Evolutionary conservation across 2,113 vertebrate species (phyloP), one percentile per base, ranked within the genome.

Genomic region (Siniperca chuatsi): DNA sequence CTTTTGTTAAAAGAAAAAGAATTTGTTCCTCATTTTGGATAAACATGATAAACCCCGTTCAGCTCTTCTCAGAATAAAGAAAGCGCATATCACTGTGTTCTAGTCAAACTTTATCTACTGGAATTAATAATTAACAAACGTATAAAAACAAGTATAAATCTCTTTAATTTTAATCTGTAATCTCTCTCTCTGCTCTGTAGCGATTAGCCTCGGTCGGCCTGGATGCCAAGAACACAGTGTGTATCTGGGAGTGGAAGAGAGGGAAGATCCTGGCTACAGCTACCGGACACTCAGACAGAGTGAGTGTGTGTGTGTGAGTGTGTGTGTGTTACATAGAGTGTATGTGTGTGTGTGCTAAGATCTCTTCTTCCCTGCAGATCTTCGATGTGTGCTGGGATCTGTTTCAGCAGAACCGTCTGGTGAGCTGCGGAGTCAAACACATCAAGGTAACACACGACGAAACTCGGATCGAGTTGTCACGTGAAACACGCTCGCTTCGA

Each of bases 171-270:
- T 70, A 87, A 25, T 25, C 25, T 25, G 8, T 7, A 1, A 8
- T 61, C 54, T 60, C 64, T 69, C 46, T 40, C 60, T 20, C 75
- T 46, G 44, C 10, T 90, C 84, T 79, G 65, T 78, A 99, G 98
- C 95, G 96, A 54, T 94, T 99, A 82, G 97, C 97, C 25, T 99
- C 98, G 0, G 97, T 99, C 84, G 98, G 98, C 87, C 93, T 99
- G 78, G 98, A 99, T 94, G 97, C 98, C 95, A 99, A 98, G 94
- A 99, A 99, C 89, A 98, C 97, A 0, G 95, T 98, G 76, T 98
- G 97, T 81, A 95, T 99, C 83, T 99, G 98, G 98, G 98, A 99
- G 92, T 99, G 98, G 98, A 98, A 95, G 90, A 97, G 96, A 92
- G 98, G 98, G 82, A 98, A 96, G 89, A 95, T 98, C 65, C 94